phyloP scores from a whole-genome alignment of 2,888 invertebrate genomes.

The Drosophila limbata region DNA sequence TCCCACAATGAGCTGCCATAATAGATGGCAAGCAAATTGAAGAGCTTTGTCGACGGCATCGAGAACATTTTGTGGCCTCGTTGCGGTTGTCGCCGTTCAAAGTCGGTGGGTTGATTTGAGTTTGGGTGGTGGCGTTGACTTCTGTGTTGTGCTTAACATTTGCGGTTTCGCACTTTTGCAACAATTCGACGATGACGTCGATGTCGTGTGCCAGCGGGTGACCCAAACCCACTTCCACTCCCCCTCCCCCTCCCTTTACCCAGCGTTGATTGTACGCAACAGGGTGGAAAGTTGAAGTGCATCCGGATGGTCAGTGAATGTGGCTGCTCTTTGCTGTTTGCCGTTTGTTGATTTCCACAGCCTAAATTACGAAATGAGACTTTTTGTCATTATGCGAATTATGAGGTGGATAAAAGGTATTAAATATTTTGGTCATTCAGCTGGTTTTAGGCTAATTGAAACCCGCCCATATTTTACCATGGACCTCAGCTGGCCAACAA shows the following conservation, averaged over 20 bases:
- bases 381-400: conserved; percentile 82
- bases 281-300: conserved; percentile 84
- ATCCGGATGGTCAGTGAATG: conserved; percentile 77
- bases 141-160: conserved; percentile 83
- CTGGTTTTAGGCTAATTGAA: conserved; percentile 82
- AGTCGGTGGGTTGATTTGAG: conserved; percentile 35
- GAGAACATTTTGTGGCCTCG: conserved; percentile 59
- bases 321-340: conserved; percentile 31
- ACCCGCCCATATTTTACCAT: conserved; percentile 35
- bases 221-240: conserved; percentile 25
- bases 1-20: conserved; percentile 83
- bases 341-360: conserved; percentile 66
- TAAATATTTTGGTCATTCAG: conserved; percentile 70
- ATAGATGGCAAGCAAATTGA: conserved; percentile 83
- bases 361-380: conserved; percentile 78
- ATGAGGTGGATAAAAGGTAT: conserved; percentile 83
- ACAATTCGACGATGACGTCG: conserved; percentile 60
- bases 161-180: conserved; percentile 84
- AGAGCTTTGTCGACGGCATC: conserved; percentile 73
- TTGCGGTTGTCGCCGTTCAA: conserved; percentile 64
- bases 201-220: conserved; percentile 54
- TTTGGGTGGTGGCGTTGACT: conserved; percentile 72
- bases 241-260: neutral
- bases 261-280: conserved; percentile 79
- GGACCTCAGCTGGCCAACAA: conserved; percentile 48